Evolutionary conservation across 1,140 invertebrate species (phyloP).

Genomic region (Anoplolepis gracilipes): DNA sequence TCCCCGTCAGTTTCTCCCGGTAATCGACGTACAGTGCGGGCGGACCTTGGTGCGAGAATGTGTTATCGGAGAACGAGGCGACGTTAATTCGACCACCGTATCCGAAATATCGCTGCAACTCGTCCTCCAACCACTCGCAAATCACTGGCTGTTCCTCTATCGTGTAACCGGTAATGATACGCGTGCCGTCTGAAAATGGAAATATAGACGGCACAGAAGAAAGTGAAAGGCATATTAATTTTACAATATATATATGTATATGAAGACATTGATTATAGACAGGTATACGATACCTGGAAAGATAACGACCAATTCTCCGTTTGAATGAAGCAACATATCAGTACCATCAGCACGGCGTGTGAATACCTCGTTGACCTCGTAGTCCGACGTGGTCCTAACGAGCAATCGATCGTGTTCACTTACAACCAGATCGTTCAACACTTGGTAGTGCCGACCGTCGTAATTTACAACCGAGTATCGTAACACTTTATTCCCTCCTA

Average conservation of each 20-base stretch:
- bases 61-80: neutral
- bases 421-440: conserved; percentile 76
- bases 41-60: neutral
- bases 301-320: conserved; percentile 84
- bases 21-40: neutral
- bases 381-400: conserved; percentile 85
- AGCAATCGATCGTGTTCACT: conserved; percentile 84
- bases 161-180: conserved; percentile 83
- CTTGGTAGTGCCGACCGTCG: conserved; percentile 77
- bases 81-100: neutral
- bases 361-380: conserved; percentile 86
- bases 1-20: conserved; percentile 61
- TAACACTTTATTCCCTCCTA: conserved; percentile 54
- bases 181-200: conserved; percentile 83
- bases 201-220: neutral
- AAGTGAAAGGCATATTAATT: neutral
- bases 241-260: neutral
- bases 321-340: conserved; percentile 84
- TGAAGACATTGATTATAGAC: neutral
- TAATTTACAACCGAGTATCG: conserved; percentile 76
- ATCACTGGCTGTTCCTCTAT: conserved; percentile 80
- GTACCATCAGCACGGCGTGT: conserved; percentile 86
- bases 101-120: conserved; percentile 72
- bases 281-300: conserved; percentile 75
- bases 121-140: conserved; percentile 79